Percentiles rank a stretch among this genome's conserved stretches.
Conservation (phyloP, 2,113 vertebrate species). For the Plectropomus leopardus region DNA sequence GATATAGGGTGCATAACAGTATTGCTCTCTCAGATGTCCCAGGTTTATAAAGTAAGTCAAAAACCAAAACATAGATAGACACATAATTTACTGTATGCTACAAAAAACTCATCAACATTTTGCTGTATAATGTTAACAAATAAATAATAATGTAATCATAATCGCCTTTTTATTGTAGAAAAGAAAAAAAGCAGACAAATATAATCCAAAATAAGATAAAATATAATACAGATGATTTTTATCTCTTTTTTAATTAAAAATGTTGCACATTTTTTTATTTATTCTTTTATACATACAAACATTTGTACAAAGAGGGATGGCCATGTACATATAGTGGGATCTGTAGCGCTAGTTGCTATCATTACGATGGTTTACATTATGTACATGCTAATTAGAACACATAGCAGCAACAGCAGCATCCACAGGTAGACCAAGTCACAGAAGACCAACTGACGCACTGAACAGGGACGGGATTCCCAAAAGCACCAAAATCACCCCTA, state of each 20-base stretch:
- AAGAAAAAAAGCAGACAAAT: constrained; percentile 79
- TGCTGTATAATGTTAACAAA: constrained; percentile 90
- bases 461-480: constrained; percentile 73
- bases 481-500: constrained; percentile 64
- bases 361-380: constrained; percentile 94
- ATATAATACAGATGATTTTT: constrained; percentile 86
- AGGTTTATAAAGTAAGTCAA: constrained; percentile 89
- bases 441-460: constrained; percentile 58
- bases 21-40: constrained; percentile 84
- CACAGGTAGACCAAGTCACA: constrained; percentile 74
- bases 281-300: constrained; percentile 87
- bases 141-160: constrained; percentile 94
- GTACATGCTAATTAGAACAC: constrained; percentile 86
- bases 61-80: constrained; percentile 87
- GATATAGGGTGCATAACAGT: constrained; percentile 79
- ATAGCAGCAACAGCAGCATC: constrained; percentile 87
- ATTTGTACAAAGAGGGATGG: constrained; percentile 94
- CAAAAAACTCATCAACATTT: constrained; percentile 77
- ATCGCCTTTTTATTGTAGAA: constrained; percentile 81
- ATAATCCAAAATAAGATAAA: constrained; percentile 85
- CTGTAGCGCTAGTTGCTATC: constrained; percentile 91
- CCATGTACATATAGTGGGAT: constrained; percentile 85
- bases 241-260: constrained; percentile 82
- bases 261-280: constrained; percentile 82
- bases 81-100: constrained; percentile 90